Evolutionary conservation across 2,888 invertebrate species (phyloP).

Genomic region (Agrotis segetum): DNA sequence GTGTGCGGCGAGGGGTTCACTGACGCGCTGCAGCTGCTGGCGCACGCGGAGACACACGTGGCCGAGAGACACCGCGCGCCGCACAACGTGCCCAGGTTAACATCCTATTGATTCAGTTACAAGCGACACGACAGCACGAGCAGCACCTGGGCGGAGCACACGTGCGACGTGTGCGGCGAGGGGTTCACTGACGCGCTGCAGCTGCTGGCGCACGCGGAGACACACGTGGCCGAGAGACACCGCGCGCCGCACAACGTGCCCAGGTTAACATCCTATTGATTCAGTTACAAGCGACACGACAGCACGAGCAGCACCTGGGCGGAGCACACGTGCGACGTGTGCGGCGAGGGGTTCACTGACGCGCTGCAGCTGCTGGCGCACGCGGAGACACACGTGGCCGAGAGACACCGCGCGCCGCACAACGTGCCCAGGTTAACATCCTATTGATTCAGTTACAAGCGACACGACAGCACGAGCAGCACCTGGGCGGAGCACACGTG

Average conservation of each 20-base stretch:
- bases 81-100: no score
- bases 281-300: conserved; percentile 85
- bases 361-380: conserved; percentile 95
- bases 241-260: conserved; percentile 77
- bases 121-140: conserved; percentile 82
- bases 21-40: conserved; percentile 94
- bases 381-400: conserved; percentile 93
- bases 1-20: conserved; percentile 95
- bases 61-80: conserved; percentile 91
- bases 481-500: conserved; percentile 93
- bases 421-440: no score
- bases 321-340: conserved; percentile 94
- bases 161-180: conserved; percentile 95
- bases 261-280: no score
- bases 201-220: conserved; percentile 94
- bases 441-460: conserved; percentile 82
- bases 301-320: conserved; percentile 84
- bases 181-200: conserved; percentile 94
- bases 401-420: conserved; percentile 89
- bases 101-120: conserved; percentile 80
- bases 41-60: conserved; percentile 95
- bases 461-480: conserved; percentile 81
- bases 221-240: conserved; percentile 92
- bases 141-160: conserved; percentile 91
- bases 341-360: conserved; percentile 95